These are phyloP conservation scores for Digitonthophagus gazella DNA, from an alignment of 2,888 invertebrate species.

Conservation along the genomic window DNA sequence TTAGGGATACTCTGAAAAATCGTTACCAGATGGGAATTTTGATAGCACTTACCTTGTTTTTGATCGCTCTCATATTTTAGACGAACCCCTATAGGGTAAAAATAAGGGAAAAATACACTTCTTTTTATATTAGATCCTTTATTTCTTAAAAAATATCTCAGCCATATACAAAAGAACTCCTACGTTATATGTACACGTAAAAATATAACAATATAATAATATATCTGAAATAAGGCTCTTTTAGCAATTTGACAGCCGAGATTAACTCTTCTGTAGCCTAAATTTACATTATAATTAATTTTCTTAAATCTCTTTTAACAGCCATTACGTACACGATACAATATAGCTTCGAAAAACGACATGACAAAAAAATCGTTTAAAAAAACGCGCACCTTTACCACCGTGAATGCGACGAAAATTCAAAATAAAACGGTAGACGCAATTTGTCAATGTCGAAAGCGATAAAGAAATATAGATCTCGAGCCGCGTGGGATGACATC, in stretches of 20 bases:
- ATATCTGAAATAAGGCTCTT: conserved; percentile 13
- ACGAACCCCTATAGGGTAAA: neutral
- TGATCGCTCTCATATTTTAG: neutral
- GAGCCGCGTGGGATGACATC: neutral
- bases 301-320: neutral
- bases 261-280: no score
- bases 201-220: conserved; percentile 26
- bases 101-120: conserved; percentile 2
- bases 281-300: conserved; percentile 15
- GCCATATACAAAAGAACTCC: conserved; percentile 28
- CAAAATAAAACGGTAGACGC: conserved; percentile 23
- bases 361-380: neutral
- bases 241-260: conserved; percentile 1
- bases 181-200: conserved; percentile 25
- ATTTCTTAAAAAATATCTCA: conserved; percentile 29
- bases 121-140: conserved; percentile 23
- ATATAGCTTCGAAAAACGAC: neutral
- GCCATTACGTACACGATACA: neutral
- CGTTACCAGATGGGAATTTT: neutral
- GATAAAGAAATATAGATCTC: conserved; percentile 1
- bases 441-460: conserved; percentile 27
- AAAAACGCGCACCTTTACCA: no score
- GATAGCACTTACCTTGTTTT: conserved; percentile 10
- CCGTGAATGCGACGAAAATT: no score
- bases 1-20: neutral